Base-by-base conservation (phyloP, 2,888 invertebrate species). In the Epinotia brunnichana region DNA sequence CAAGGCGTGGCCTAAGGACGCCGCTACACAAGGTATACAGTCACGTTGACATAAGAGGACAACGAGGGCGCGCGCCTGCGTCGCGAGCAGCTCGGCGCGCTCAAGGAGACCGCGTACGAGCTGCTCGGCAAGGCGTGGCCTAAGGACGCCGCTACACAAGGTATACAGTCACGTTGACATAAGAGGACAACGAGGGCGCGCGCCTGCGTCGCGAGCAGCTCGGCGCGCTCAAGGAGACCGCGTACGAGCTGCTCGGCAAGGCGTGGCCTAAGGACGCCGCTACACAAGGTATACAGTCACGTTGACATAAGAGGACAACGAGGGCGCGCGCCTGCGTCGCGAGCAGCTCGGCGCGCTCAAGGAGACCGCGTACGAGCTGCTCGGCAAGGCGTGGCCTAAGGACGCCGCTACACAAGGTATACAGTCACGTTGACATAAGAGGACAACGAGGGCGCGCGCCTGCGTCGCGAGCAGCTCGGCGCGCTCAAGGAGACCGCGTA, bases 81-180 rank as follows among this genome's bases (percentile, higher is more conserved):
- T 44, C 94, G 95, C 10, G 95, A 96, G 81, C 95, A 95, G 67
- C 90, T 95, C 41, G 94, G 96, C 39, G 95, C 95, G 80, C 86
- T 97, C n/a, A 96, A 95, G 79, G 96, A 97, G 86, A 95, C 95
- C 7, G 95, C 96, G 13, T 97, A 96, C 86, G 96, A 96, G 80
- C 94, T 96, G 19, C 91, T 98, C 66, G 98, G 98, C 0, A 96
- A 97, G 86, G 96, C 97, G 11, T 98, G 97, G 98, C 97, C 98
- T 0, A 94, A 94, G 74, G 95, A 95, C 76, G 89, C 92, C 15
- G 87, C 93, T 53, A 96, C 96, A 15, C 96, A 96, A 94, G 95
- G 96, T 95, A 68, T 13, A 48, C 39, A 2, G 2, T 39, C 10
- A 39, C 39, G 2, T 39, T 9, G n/a, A n/a, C n/a, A n/a, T n/a